Conservation (phyloP, 2,888 invertebrate genomes). For the Nymphalis urticae region DNA sequence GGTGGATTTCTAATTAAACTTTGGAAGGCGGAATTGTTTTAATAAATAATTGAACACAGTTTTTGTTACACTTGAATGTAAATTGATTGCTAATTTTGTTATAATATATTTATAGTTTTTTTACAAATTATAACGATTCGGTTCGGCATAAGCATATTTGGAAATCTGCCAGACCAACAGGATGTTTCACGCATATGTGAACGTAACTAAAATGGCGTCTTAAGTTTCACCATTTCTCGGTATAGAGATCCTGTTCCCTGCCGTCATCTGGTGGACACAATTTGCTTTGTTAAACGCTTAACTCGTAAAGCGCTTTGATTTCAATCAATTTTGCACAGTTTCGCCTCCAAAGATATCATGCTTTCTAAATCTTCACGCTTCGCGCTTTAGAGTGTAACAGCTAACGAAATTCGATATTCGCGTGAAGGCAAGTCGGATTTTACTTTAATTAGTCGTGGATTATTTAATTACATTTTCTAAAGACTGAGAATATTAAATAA, state of each 20-base stretch:
- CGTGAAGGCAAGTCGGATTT: constrained; percentile 22
- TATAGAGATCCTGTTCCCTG: neutral
- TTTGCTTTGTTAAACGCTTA: constrained; percentile 5
- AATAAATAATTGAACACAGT: too few species aligned
- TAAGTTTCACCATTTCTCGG: neutral
- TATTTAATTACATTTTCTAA: constrained; percentile 5
- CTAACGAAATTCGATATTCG: constrained; percentile 31
- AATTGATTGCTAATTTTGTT: too few species aligned
- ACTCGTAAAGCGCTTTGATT: neutral
- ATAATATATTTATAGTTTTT: too few species aligned
- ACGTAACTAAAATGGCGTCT: neutral
- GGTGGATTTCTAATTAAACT: too few species aligned
- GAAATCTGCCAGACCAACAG: neutral
- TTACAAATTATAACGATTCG: too few species aligned
- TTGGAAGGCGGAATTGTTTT: too few species aligned
- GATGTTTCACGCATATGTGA: constrained; percentile 6
- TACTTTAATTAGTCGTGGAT: constrained; percentile 4
- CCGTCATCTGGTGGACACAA: neutral
- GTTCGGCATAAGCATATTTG: too few species aligned
- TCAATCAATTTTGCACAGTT: constrained; percentile 34
- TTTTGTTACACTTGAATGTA: too few species aligned
- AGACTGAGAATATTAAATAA: too few species aligned
- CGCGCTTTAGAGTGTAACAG: constrained; percentile 28
- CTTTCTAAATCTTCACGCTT: constrained; percentile 38
- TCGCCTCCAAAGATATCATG: constrained; percentile 30